Evolutionary conservation across 23 tunicate genomes (phyloP), one percentile per base, ranked within the genome.

Genomic region (Styela plicata): DNA sequence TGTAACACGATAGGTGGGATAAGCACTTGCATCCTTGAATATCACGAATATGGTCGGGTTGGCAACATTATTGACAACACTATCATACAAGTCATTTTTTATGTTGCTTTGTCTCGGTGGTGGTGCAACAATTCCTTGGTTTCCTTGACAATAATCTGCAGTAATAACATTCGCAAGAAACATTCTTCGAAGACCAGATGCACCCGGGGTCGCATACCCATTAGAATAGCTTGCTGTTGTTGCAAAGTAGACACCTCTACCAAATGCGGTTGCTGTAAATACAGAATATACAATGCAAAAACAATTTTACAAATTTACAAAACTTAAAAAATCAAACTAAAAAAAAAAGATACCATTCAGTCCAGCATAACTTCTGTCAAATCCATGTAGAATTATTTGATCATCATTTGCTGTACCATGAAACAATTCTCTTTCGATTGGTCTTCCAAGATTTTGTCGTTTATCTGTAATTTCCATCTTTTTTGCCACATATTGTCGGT

Each of bases 191-290:
- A 63, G 25, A 27, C 85, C 70, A 24, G 34, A 26, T 0, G 61
- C 0, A 10, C 64, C 74, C 19, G 83, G 74, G 10, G 37, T 1
- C 2, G 90, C 33, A 44, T 69, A 91, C 34, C 90, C 76, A 31
- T 91, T 52, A 3, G 97, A 91, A 63, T 91, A 91, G 1, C 33
- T 52, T 5, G 90, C 75, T 1, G 69, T 44, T 0, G 36, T 78
- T 29, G 97, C 97, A 74, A 91, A 91, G 71, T 91, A 91, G 24
- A 91, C 97, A 17, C 97, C 97, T 52, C 78, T 68, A 22, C 97
- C 97, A 62, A 2, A 91, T 5, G 28, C 79, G 22, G 85, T 82
- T 16, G 85, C 85, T n/a, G n/a, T n/a, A n/a, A n/a, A n/a, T n/a
- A n/a, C n/a, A n/a, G n/a, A n/a, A n/a, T n/a, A n/a, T n/a, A n/a